Evolutionary conservation across 1,140 invertebrate genomes (phyloP), one percentile per base, ranked within the genome.

Genomic region (Drosophila pectinifera): DNA sequence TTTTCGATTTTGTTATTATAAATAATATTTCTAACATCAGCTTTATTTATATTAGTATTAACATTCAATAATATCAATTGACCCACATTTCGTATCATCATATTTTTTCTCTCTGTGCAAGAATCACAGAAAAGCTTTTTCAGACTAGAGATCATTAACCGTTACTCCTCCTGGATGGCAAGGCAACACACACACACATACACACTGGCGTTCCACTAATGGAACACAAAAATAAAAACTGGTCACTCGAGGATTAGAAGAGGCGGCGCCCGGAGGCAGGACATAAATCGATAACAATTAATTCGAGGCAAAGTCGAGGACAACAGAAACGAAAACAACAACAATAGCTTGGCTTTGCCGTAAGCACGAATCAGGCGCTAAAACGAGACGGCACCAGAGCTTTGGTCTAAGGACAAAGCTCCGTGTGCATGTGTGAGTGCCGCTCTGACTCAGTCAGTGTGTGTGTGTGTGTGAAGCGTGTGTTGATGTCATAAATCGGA

Each of bases 401-500:
- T 83, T 80, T 80, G 38, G 43, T 18, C 64, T 59, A 80, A 77
- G 80, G 76, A 84, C 76, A 84, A 83, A 83, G 72, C 80, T 79
- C 48, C 56, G 45, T 41, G 36, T 51, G 31, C 1, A 14, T 51
- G 39, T 42, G 42, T 42, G 43, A 38, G 18, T 58, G 14, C 26
- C 18, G 28, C 56, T 51, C 45, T 58, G 46, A 64, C 61, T 64
- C 57, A 61, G 34, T 42, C 10, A 11, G 28, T 56, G 58, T 26
- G 36, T 36, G 28, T 56, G 34, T 22, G 54, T 51, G 57, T 46
- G 42, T 24, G 46, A 72, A 84, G 72, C 81, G 76, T 85, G 82
- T 85, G 81, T 85, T 85, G 81, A 85, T 85, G 81, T 86, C 81
- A 85, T 85, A 85, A 84, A 61, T 77, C 73, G 62, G 64, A 34